These are phyloP conservation scores for Apamea monoglypha DNA, from an alignment of 2,888 invertebrate species.

Conservation along the genomic window DNA sequence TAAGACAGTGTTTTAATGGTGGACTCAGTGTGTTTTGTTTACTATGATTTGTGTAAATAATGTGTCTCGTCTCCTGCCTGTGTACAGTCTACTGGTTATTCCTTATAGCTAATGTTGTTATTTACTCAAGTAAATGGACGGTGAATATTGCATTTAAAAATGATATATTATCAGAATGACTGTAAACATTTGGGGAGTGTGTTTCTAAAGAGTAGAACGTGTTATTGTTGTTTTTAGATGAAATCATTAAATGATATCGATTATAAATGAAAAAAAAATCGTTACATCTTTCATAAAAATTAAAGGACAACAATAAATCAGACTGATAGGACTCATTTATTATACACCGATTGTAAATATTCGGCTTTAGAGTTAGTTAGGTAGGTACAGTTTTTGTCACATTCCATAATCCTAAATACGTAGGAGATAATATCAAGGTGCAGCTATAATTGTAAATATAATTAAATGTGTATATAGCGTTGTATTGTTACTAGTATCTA, in stretches of 20 bases:
- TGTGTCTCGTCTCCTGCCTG: conserved; percentile 51
- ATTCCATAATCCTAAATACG: conserved; percentile 83
- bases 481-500: conserved; percentile 69
- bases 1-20: conserved; percentile 74
- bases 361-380: conserved; percentile 77
- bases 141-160: conserved; percentile 71
- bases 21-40: conserved; percentile 70
- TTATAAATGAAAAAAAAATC: conserved; percentile 25
- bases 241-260: conserved; percentile 54
- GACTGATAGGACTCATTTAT: conserved; percentile 67
- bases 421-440: conserved; percentile 77
- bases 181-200: conserved; percentile 49
- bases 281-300: conserved; percentile 44
- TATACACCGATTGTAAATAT: conserved; percentile 66
- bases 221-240: conserved; percentile 56
- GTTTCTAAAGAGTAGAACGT: conserved; percentile 41
- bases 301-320: conserved; percentile 64
- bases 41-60: conserved; percentile 72
- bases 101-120: conserved; percentile 56
- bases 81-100: conserved; percentile 68
- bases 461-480: conserved; percentile 84
- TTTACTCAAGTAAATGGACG: conserved; percentile 52
- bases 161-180: conserved; percentile 48
- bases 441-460: conserved; percentile 85
- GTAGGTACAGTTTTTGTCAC: conserved; percentile 78